Base-by-base conservation (phyloP, 2,888 invertebrate genomes). In the Leptura quadrifasciata region DNA sequence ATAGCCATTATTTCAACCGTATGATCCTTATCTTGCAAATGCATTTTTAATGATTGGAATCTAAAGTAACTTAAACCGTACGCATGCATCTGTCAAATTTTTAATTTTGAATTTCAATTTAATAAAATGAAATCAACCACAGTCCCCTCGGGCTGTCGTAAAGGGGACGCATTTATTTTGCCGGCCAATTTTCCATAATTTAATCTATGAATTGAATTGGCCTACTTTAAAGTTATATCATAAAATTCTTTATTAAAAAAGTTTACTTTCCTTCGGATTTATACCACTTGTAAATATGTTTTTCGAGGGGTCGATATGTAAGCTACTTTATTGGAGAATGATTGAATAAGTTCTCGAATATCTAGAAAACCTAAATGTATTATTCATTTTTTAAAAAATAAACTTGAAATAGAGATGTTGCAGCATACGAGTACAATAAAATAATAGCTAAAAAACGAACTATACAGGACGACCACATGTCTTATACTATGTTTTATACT, bases 241-340 rank as follows among this genome's bases (percentile, higher is more conserved):
- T 63, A 9, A 63, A 63, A 63, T 52, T 65, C 18, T 39, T 65
- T 65, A 65, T 65, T 65, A 24, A 65, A 65, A 65, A 65, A 65
- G 65, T 65, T 65, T 65, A 39, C 4, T 18, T 47, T 65, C 39
- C 20, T 2, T 47, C 47, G n/a, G 47, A 47, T 47, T 47, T 47
- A 47, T 47, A 47, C n/a, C n/a, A 47, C 47, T 15, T 47, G 47
- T 47, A 47, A 15, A n/a, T 47, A 47, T 47, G 47, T 47, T n/a
- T 47, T 47, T 5, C 47, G 47, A 15, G 47, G 5, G 47, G 17
- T 47, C 15, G 47, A n/a, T n/a, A n/a, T 4, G n/a, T 5, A 47
- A 47, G 47, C n/a, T 58, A 24, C 21, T 58, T 58, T 58, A 24
- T 58, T 24, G 8, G 20, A 18, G 5, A 12, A 0, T 10, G 21